Base-by-base conservation (phyloP, 92 coral and sea anemone species). In the Metridium senile region DNA sequence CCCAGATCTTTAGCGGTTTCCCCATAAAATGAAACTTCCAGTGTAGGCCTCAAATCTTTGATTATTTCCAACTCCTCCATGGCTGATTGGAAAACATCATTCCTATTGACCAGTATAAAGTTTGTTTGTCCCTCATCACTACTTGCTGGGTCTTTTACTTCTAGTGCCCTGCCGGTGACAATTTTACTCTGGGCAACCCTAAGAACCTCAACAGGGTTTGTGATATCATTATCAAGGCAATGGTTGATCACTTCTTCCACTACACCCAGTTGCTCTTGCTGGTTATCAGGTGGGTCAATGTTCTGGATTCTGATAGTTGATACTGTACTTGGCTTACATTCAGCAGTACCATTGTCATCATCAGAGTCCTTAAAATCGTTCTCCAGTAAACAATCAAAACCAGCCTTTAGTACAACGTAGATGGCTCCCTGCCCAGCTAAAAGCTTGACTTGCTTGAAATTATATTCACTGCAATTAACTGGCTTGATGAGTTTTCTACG, bases 1-100 rank as follows among this genome's bases (percentile, higher is more conserved):
- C 89, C 89, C 10, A 78, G 63, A 64, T n/a, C n/a, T n/a, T n/a
- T n/a, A n/a, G n/a, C n/a, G n/a, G n/a, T 77, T 71, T 86, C 87
- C 23, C 62, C 79, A 64, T 81, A 73, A 46, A 86, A 86, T 8
- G 74, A 67, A 53, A 86, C 87, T 67, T 86, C 87, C 8, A 86
- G 66, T 0, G 91, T 62, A 20, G 75, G 59, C 72, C 75, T 78
- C 17, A 62, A 57, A 62, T 62, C 68, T 62, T 62, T 13, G n/a
- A 62, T 62, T 8, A 30, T 19, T 62, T 62, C 34, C 34, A 86
- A 63, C 76, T 87, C 91, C 57, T 82, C 87, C 35, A 70, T 65
- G 25, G 91, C n/a, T 39, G 77, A 71, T 35, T 75, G 74, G 43
- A 82, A 79, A 52, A 87, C 81, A 51, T 87, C 30, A 1, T 71